A percentile compares a stretch with the other conserved stretches of the same genome.
phyloP scores from a whole-genome alignment of 2,797 vertebrate genomes.

The Scolopax rusticola region DNA sequence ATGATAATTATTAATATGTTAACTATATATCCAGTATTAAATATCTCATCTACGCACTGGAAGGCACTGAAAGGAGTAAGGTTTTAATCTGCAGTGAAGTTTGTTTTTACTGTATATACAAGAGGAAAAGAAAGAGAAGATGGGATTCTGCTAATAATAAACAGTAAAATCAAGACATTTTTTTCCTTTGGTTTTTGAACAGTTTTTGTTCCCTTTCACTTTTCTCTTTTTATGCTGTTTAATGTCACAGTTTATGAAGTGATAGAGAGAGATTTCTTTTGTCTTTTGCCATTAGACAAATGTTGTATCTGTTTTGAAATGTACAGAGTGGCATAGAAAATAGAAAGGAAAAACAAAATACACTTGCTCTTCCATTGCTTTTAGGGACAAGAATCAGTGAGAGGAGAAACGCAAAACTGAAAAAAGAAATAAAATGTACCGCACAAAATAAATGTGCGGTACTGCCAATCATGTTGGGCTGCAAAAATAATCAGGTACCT shows the following conservation, averaged over 20 bases:
- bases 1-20: not conserved
- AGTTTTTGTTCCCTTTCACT: not conserved
- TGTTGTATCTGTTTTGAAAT: not conserved
- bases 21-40: not conserved
- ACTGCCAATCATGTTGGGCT: not conserved
- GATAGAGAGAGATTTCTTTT: not conserved
- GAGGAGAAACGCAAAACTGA: not conserved
- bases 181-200: not conserved
- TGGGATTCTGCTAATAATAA: not conserved
- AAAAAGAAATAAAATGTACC: not conserved
- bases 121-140: not conserved
- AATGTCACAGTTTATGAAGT: not conserved
- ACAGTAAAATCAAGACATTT: not conserved
- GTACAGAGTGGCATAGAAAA: not conserved
- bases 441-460: not conserved
- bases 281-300: not conserved
- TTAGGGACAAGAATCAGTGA: not conserved
- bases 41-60: not conserved
- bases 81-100: not conserved
- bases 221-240: not conserved
- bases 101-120: not conserved
- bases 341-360: not conserved
- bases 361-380: not conserved
- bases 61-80: conserved; percentile 10
- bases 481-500: not conserved